These are phyloP conservation scores for Centropristis striata DNA, from an alignment of 2,113 vertebrate genomes.

Conservation along the genomic window DNA sequence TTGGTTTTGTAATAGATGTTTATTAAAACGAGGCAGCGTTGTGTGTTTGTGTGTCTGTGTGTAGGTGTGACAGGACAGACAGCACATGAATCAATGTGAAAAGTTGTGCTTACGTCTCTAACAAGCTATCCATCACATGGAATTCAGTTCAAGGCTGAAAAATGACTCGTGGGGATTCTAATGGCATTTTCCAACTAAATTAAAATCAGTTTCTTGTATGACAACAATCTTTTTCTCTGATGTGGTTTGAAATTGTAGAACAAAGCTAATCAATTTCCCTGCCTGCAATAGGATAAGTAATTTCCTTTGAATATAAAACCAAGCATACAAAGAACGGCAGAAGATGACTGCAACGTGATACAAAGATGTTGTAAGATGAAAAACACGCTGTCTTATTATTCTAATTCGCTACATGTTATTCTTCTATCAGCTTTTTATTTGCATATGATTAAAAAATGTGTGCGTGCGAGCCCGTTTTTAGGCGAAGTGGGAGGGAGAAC, in stretches of 20 bases:
- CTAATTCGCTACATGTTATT: conserved; percentile 32
- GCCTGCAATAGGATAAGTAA: conserved; percentile 36
- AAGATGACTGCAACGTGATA: conserved; percentile 12
- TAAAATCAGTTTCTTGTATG: conserved; percentile 49
- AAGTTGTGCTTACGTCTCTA: conserved; percentile 43
- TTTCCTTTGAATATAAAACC: conserved; percentile 44
- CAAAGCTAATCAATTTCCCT: conserved; percentile 53
- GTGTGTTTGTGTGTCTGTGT: not conserved
- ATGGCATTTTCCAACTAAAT: conserved; percentile 50
- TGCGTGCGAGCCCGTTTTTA: not conserved
- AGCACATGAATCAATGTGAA: conserved; percentile 56
- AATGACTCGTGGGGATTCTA: conserved; percentile 35
- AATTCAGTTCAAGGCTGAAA: conserved; percentile 35
- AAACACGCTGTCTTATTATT: conserved; percentile 28
- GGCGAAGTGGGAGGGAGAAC: not conserved
- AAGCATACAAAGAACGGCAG: conserved; percentile 8
- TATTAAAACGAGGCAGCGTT: conserved; percentile 26
- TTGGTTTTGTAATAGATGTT: conserved; percentile 65
- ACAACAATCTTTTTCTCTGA: conserved; percentile 46
- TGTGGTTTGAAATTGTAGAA: conserved; percentile 48
- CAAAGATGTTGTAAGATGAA: conserved; percentile 39
- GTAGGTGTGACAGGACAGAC: conserved; percentile 11
- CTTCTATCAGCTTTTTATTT: conserved; percentile 35
- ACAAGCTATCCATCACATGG: conserved; percentile 45
- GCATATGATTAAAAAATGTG: conserved; percentile 13